Base-by-base conservation (phyloP, 2,888 invertebrate genomes). In the Beris chalybata region DNA sequence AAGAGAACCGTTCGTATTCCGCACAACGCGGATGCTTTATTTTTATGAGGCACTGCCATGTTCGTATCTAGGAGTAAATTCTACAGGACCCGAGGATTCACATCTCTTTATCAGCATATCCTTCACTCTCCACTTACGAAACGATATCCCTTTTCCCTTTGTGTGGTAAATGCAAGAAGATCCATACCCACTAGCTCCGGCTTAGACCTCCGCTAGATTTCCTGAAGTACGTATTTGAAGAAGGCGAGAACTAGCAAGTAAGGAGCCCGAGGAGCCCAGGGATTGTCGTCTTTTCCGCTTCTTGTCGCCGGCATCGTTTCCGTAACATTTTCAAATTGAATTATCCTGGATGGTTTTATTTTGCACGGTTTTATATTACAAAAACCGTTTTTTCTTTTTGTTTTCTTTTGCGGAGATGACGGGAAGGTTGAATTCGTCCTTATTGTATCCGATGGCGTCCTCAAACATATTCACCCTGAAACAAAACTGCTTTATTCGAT, bases 311-410 rank as follows among this genome's bases (percentile, higher is more conserved):
- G 30, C 38, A 32, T 59, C 61, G 55, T 68, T 56, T 56, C 66
- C 66, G 68, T 68, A 68, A 68, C 68, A 65, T 61, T 68, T 65
- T 66, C 68, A 68, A 68, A 68, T 68, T 68, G 68, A 68, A 68
- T 68, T 68, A 68, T 68, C 53, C 12, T 64, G 44, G 30, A 53
- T 68, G 68, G 54, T 65, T 68, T 68, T 68, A 65, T 68, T 68
- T 68, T 65, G 64, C 68, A 68, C 68, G 56, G 59, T 61, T 65
- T 65, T 68, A 68, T 68, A 68, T 61, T 65, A 65, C 65, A 56
- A 44, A 50, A 61, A 48, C 59, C 59, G 47, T 58, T 58, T 58
- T 47, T 22, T 22, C n/a, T 22, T 22, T 22, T 22, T 22, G 22
- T 22, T 22, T 22, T 22, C 22, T 22, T 22, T 22, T 22, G 22